Evolutionary conservation across 1,140 invertebrate species (phyloP), one percentile per base, ranked within the genome.

Genomic region (Cylas formicarius): DNA sequence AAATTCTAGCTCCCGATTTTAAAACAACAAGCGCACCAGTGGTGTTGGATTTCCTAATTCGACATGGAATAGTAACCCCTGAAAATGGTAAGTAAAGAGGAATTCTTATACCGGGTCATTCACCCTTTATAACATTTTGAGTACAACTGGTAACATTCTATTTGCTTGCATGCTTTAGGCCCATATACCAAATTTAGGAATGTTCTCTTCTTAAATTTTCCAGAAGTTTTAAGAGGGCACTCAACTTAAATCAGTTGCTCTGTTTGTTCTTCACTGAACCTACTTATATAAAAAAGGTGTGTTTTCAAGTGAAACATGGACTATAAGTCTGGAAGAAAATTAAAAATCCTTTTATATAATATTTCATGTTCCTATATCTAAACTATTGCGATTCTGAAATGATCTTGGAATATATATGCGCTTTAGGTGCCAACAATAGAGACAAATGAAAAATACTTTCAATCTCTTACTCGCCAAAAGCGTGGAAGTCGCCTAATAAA

Each of bases 11-110:
- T 18, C 73, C 81, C 3, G 81, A 90, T 53, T 95, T 94, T 61
- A 96, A 96, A 69, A 91, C 89, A 2, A 95, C 91, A 8, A 90
- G 87, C 62, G 85, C 84, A 41, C 86, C 90, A 27, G 86, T 94
- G 13, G 80, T 87, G 5, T 69, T 95, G 48, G 90, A 95, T 67
- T 96, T 95, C 68, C 73, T 95, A 48, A 84, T 95, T 53, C 75
- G 91, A 61, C 89, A 90, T 67, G 90, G 90, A 34, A 75, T 85
- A 40, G 82, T 96, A 26, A 88, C 82, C 44, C 77, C 88, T 18
- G 90, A 94, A 65, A 88, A 86, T 70, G 88, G 89, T 90, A 72
- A 74, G 66, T 36, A 16, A 22, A 26, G 31, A 16, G 32, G 11
- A 6, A 18, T 31, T 4, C 6, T 11, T 14, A 10, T 32, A n/a